Conservation (phyloP, 2,888 invertebrate species). For the Cenopis cana region DNA sequence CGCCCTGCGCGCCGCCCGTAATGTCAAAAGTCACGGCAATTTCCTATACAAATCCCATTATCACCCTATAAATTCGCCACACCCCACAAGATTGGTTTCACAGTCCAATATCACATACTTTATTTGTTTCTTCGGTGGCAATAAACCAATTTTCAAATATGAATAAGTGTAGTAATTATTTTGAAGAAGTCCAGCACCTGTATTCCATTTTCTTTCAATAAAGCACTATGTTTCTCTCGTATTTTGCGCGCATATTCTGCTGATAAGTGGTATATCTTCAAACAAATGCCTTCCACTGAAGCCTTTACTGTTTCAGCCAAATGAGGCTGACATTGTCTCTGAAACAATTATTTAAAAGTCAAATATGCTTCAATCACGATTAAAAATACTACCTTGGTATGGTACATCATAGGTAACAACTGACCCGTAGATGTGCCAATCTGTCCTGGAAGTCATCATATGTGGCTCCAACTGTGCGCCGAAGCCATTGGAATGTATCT, state of each 20-base stretch:
- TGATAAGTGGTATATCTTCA: conserved; percentile 96
- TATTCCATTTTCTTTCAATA: conserved; percentile 95
- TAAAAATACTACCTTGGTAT: conserved; percentile 28
- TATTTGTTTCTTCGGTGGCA: not conserved
- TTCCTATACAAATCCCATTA: no score
- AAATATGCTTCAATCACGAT: conserved; percentile 16
- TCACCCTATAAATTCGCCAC: no score
- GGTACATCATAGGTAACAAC: conserved; percentile 47
- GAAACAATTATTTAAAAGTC: conserved; percentile 57
- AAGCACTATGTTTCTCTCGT: conserved; percentile 92
- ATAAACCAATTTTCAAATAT: not conserved
- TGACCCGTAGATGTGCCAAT: conserved; percentile 92
- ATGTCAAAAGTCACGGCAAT: no score
- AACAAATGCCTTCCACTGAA: conserved; percentile 97
- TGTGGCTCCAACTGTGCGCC: conserved; percentile 96
- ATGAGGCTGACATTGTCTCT: conserved; percentile 97
- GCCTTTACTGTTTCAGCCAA: conserved; percentile 96
- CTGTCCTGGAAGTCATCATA: conserved; percentile 97
- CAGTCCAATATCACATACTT: no score
- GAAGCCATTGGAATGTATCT: conserved; percentile 98
- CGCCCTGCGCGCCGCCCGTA: no score
- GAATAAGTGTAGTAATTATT: not conserved
- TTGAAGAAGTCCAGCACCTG: conserved; percentile 61
- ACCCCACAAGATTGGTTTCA: no score
- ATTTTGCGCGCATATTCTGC: conserved; percentile 96